Evolutionary conservation across 2,888 invertebrate species (phyloP).

Genomic region (Cephus pulcher): DNA sequence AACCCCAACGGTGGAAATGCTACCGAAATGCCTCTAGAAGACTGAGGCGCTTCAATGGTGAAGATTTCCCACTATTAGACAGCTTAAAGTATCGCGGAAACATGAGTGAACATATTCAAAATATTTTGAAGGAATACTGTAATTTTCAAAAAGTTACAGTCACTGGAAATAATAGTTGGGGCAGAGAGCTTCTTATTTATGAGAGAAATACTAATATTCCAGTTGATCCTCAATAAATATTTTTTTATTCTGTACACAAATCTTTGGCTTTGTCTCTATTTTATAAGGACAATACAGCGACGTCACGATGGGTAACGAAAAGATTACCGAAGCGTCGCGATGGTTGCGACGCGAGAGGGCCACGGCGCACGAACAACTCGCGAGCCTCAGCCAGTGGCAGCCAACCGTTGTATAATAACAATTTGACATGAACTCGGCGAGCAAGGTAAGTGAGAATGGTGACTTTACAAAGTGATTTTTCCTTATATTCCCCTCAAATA

Average conservation of each 20-base stretch:
- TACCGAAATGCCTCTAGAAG: slow-evolving; percentile 82
- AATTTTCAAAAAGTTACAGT: slow-evolving; percentile 70
- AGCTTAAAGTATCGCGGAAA: slow-evolving; percentile 72
- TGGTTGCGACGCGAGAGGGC: slow-evolving; percentile 36
- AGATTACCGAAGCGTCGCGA: slow-evolving; percentile 20
- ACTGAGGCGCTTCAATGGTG: slow-evolving; percentile 73
- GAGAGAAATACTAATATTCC: slow-evolving; percentile 46
- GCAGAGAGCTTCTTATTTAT: slow-evolving; percentile 77
- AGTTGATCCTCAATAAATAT: neutral
- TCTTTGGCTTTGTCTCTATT: neutral
- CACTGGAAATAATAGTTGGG: slow-evolving; percentile 76
- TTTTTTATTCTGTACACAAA: neutral
- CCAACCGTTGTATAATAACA: slow-evolving; percentile 69
- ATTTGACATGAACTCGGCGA: slow-evolving; percentile 59
- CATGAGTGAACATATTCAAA: slow-evolving; percentile 74
- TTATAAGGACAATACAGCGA: neutral
- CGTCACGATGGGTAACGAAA: slow-evolving; percentile 12
- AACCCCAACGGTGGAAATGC: slow-evolving; percentile 89
- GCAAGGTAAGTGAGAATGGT: slow-evolving; percentile 53
- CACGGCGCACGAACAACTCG: slow-evolving; percentile 22
- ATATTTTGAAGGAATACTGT: slow-evolving; percentile 66
- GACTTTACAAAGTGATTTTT: slow-evolving; percentile 6
- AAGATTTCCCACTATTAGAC: slow-evolving; percentile 73
- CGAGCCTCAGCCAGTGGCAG: slow-evolving; percentile 46
- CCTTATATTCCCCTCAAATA: slow-evolving; percentile 37